Percentiles rank a stretch among this genome's conserved stretches.
These are phyloP conservation scores for Triplophysa bombifrons DNA, from an alignment of 2,797 vertebrate genomes.

Conservation along the genomic window DNA sequence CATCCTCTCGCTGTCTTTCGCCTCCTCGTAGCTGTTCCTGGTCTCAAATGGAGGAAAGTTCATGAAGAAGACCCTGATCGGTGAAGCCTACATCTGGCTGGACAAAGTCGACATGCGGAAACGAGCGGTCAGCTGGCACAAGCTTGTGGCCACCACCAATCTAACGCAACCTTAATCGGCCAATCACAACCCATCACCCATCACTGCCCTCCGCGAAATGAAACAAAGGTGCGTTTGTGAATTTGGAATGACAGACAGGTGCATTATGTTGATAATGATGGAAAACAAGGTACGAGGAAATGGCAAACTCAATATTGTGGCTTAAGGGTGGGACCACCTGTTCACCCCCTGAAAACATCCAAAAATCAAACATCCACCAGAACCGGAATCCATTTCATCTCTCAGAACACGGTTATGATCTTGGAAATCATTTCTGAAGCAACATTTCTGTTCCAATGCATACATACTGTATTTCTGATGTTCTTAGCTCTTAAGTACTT, in stretches of 20 bases:
- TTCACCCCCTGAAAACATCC: not conserved
- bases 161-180: constrained; percentile 81
- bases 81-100: constrained; percentile 97
- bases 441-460: not conserved
- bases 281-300: not conserved
- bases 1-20: not conserved
- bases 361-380: not conserved
- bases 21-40: constrained; percentile 83
- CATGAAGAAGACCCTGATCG: constrained; percentile 98
- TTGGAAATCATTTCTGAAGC: not conserved
- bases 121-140: constrained; percentile 98
- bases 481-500: constrained; percentile 49
- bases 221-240: not conserved
- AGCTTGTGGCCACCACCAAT: constrained; percentile 89
- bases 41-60: constrained; percentile 98
- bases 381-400: not conserved
- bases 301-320: not conserved
- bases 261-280: not conserved
- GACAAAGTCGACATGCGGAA: constrained; percentile 99
- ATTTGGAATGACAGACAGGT: not conserved
- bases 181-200: not conserved
- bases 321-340: not conserved
- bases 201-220: not conserved
- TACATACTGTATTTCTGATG: not conserved
- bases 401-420: not conserved